A percentile compares a stretch with the other conserved stretches of the same genome.
Conservation (phyloP, 2,113 vertebrate species). For the Ceratotherium simum region DNA sequence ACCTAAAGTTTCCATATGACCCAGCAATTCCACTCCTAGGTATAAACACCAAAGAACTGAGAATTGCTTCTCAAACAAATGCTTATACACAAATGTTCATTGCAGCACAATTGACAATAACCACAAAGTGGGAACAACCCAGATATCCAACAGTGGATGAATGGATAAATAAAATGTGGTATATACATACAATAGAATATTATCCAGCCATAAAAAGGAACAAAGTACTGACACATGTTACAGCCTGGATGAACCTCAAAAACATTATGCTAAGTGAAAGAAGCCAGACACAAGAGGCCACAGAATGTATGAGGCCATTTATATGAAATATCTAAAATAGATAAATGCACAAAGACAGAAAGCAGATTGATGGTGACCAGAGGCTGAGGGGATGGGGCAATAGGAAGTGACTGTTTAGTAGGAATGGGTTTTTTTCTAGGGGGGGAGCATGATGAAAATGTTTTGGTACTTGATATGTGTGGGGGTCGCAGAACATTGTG, state of each 20-base stretch:
- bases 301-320: not conserved
- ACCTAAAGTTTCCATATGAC: not conserved
- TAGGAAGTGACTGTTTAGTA: not conserved
- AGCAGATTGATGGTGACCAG: too few relatives aligned
- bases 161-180: fast-evolving
- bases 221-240: fast-evolving
- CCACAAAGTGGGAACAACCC: not conserved
- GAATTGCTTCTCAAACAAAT: not conserved
- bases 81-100: not conserved
- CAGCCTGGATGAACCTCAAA: not conserved
- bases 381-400: too few relatives aligned
- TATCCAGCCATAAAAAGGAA: not conserved
- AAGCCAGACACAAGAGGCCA: not conserved
- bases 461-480: not conserved
- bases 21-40: not conserved
- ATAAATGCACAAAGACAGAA: not conserved
- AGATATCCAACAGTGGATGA: not conserved
- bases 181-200: fast-evolving
- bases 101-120: not conserved
- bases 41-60: not conserved
- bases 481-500: too few relatives aligned
- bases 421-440: not conserved
- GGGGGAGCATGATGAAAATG: not conserved
- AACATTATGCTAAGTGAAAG: not conserved
- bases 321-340: too few relatives aligned